These are phyloP conservation scores for Urocyon cinereoargenteus DNA, from an alignment of 2,797 vertebrate genomes.

Conservation along the genomic window DNA sequence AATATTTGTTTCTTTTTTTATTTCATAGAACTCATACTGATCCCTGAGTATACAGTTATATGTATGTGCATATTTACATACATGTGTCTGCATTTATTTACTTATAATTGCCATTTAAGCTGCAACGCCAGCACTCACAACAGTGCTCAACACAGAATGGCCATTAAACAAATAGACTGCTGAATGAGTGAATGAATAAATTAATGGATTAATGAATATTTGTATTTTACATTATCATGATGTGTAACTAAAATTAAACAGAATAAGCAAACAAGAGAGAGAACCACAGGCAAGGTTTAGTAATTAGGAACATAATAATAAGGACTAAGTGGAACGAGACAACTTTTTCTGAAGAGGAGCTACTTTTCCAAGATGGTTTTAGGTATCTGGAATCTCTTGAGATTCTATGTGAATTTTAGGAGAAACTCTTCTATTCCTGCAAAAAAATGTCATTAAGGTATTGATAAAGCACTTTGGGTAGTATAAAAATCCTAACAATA, in stretches of 20 bases:
- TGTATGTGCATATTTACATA: too few species aligned
- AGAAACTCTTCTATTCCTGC: neutral
- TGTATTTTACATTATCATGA: neutral
- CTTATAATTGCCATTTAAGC: neutral
- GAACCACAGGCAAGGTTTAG: neutral
- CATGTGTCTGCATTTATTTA: neutral
- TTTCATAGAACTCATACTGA: neutral
- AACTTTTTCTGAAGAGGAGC: neutral
- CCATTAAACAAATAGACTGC: neutral
- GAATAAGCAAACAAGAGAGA: neutral
- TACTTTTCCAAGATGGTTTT: neutral
- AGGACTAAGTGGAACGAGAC: neutral
- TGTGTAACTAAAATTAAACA: neutral
- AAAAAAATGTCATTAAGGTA: neutral
- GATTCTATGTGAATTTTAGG: neutral
- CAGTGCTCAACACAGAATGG: neutral
- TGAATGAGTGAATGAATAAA: neutral
- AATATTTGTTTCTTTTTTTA: neutral
- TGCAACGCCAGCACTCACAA: neutral
- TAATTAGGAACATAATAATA: neutral
- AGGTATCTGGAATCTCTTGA: neutral
- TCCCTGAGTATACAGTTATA: neutral
- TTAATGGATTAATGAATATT: neutral
- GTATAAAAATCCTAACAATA: too few species aligned
- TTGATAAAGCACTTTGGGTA: too few species aligned